Percentiles rank a stretch among this genome's conserved stretches.
These are phyloP conservation scores for Hartigia nigra DNA, from an alignment of 2,888 invertebrate species.

Conservation along the genomic window DNA sequence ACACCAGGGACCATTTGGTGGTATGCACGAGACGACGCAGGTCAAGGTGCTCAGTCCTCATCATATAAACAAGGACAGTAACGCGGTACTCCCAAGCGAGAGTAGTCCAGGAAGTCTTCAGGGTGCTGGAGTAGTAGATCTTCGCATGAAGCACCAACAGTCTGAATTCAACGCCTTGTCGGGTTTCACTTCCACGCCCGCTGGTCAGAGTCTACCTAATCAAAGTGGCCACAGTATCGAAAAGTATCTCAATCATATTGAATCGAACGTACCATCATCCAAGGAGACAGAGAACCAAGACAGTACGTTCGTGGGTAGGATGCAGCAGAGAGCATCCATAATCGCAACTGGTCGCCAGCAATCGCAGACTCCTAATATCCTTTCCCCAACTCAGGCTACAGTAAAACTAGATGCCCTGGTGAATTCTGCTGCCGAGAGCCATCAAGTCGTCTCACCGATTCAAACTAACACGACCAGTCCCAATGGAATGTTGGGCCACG, in stretches of 20 bases:
- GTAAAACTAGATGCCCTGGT: constrained; percentile 73
- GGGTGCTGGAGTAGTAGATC: constrained; percentile 71
- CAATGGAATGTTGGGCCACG: constrained; percentile 64
- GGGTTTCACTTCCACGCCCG: constrained; percentile 62
- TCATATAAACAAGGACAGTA: constrained; percentile 56
- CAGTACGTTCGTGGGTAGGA: constrained; percentile 37
- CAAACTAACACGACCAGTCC: constrained; percentile 55
- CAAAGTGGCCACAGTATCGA: constrained; percentile 73
- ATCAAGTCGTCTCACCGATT: constrained; percentile 65
- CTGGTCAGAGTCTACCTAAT: constrained; percentile 67
- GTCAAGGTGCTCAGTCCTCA: constrained; percentile 60
- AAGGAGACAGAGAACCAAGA: constrained; percentile 45
- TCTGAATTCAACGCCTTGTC: constrained; percentile 70
- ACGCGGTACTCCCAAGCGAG: constrained; percentile 48
- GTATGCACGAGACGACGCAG: constrained; percentile 33
- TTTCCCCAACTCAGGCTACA: constrained; percentile 56
- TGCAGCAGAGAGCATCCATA: constrained; percentile 58
- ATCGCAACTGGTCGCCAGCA: constrained; percentile 50
- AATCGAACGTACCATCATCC: constrained; percentile 43
- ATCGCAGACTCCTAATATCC: constrained; percentile 47
- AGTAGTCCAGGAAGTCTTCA: constrained; percentile 42
- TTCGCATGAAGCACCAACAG: constrained; percentile 74
- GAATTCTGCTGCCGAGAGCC: constrained; percentile 69
- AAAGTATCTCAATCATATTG: constrained; percentile 70
- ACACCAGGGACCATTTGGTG: constrained; percentile 47